These are phyloP conservation scores for Palythoa grandiflora DNA, from an alignment of 92 coral and sea anemone species.

Conservation along the genomic window DNA sequence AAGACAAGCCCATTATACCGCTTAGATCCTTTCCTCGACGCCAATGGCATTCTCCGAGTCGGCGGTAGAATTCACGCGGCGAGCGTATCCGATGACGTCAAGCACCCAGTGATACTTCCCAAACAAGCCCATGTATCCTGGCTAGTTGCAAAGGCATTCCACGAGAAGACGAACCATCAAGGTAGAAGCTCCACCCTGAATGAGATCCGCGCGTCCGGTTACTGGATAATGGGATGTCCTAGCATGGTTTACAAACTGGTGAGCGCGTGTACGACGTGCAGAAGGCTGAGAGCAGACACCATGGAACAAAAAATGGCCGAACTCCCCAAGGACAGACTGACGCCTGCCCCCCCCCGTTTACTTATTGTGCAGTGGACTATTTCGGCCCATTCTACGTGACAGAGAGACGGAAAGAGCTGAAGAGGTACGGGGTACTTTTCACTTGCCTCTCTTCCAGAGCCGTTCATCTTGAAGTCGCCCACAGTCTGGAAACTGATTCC, in stretches of 20 bases:
- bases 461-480: slow-evolving; percentile 42
- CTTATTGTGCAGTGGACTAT: background rate
- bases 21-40: slow-evolving; percentile 15
- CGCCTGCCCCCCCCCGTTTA: background rate
- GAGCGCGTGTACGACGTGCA: background rate
- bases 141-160: background rate
- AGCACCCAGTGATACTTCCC: slow-evolving; percentile 6
- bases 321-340: background rate
- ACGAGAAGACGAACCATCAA: background rate
- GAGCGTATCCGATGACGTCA: background rate
- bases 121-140: background rate
- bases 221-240: background rate
- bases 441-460: slow-evolving; percentile 35
- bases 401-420: background rate
- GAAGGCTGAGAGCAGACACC: background rate
- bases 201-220: background rate
- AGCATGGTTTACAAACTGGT: background rate
- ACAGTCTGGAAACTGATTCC: slow-evolving; percentile 35
- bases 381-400: background rate
- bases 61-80: slow-evolving; percentile 4
- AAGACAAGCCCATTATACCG: background rate
- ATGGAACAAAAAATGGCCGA: background rate
- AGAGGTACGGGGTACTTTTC: slow-evolving; percentile 36
- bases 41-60: background rate
- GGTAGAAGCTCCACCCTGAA: background rate